These are phyloP conservation scores for Rhagium mordax DNA, from an alignment of 2,888 invertebrate species.

Conservation along the genomic window DNA sequence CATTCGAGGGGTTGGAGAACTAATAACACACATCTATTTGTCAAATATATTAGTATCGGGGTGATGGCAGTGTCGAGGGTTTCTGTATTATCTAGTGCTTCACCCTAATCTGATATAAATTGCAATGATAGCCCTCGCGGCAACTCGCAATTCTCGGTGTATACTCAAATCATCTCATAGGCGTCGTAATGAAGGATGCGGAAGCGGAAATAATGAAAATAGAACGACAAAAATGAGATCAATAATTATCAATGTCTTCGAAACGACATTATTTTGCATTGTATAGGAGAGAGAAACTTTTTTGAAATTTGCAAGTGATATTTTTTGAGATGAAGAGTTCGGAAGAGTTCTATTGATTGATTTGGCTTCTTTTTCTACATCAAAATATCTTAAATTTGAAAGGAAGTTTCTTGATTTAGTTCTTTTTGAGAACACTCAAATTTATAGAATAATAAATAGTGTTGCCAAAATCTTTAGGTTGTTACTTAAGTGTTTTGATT, in stretches of 20 bases:
- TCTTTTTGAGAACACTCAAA: too few species aligned
- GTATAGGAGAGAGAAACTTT: too few species aligned
- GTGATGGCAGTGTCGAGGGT: constrained; percentile 64
- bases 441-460: too few species aligned
- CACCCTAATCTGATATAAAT: constrained; percentile 68
- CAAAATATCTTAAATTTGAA: too few species aligned
- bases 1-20: constrained; percentile 52
- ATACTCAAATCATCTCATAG: constrained; percentile 5
- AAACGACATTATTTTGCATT: neutral
- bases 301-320: too few species aligned
- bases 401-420: too few species aligned
- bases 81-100: constrained; percentile 66
- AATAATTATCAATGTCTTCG: too few species aligned
- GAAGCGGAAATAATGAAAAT: neutral
- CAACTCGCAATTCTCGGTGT: constrained; percentile 43
- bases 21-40: constrained; percentile 67
- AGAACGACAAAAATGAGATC: neutral
- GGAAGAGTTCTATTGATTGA: too few species aligned
- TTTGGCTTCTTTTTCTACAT: too few species aligned
- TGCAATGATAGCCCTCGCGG: constrained; percentile 66
- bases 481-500: too few species aligned
- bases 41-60: constrained; percentile 66
- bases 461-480: too few species aligned
- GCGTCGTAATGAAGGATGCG: neutral
- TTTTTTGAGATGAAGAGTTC: too few species aligned